Percentiles rank a stretch among this genome's conserved stretches.
Evolutionary conservation across 1,140 invertebrate species (phyloP).

Genomic region (Aradophagus sp.): DNA sequence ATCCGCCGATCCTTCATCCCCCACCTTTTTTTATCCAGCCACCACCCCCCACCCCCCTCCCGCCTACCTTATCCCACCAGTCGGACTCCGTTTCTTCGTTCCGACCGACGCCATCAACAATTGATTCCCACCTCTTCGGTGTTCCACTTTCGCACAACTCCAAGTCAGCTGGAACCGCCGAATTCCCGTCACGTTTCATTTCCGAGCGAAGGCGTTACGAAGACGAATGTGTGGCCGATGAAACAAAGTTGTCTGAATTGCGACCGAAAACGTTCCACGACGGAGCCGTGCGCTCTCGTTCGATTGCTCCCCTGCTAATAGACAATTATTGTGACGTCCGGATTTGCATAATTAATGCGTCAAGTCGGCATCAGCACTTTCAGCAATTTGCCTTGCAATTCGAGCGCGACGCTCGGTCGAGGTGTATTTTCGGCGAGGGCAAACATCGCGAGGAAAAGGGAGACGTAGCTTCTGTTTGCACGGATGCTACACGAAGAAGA

Average conservation of each 20-base stretch:
- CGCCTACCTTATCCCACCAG: not conserved
- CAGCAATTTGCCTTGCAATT: conserved; percentile 30
- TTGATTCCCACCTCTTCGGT: conserved; percentile 25
- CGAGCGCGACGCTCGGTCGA: conserved; percentile 1
- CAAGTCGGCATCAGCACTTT: conserved; percentile 43
- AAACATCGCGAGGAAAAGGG: conserved; percentile 32
- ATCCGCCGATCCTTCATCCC: not conserved
- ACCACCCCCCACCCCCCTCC: not conserved
- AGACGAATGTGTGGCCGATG: conserved; percentile 39
- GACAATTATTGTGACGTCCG: conserved; percentile 24
- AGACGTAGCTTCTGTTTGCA: conserved; percentile 30
- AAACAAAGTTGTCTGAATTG: conserved; percentile 37
- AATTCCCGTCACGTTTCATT: conserved; percentile 53
- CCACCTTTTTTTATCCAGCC: not conserved
- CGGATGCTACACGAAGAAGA: too few species aligned
- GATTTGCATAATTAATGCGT: conserved; percentile 44
- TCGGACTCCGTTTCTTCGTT: conserved; percentile 2
- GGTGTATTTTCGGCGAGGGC: conserved; percentile 32
- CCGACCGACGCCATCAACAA: conserved; percentile 19
- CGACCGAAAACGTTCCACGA: not conserved
- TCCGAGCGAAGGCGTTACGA: conserved; percentile 24
- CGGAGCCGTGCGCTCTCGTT: too few species aligned
- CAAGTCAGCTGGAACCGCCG: conserved; percentile 17
- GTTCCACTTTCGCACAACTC: conserved; percentile 32
- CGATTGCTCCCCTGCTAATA: not conserved